Percentiles rank a stretch among this genome's conserved stretches.
These are phyloP conservation scores for Synodontis membranacea DNA, from an alignment of 2,113 vertebrate species.

Conservation along the genomic window DNA sequence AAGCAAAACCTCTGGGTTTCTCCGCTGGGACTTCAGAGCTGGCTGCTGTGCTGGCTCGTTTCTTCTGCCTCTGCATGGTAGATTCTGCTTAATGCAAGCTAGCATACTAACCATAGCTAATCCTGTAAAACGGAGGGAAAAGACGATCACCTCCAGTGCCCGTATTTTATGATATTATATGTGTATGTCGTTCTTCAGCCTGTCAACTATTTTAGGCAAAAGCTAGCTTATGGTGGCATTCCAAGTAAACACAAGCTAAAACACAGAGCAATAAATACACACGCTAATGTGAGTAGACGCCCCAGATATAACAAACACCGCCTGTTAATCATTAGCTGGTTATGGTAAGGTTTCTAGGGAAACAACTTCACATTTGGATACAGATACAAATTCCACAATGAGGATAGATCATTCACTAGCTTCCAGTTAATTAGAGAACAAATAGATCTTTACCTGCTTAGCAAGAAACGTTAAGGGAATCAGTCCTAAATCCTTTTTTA, in stretches of 20 bases:
- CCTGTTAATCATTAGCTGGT: background rate
- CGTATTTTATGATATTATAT: background rate
- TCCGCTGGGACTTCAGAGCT: background rate
- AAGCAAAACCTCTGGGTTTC: background rate
- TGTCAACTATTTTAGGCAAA: background rate
- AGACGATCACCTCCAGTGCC: background rate
- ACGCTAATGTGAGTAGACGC: background rate
- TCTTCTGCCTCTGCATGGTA: background rate
- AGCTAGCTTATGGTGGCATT: background rate
- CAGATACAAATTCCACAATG: background rate
- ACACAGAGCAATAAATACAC: background rate
- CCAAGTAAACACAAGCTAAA: background rate
- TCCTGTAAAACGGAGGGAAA: background rate
- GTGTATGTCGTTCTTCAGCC: background rate
- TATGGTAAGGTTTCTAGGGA: background rate
- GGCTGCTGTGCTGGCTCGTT: background rate
- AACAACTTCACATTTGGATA: background rate
- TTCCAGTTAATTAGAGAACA: background rate
- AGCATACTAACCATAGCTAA: background rate
- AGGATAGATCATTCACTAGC: constrained; percentile 2
- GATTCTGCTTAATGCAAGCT: background rate
- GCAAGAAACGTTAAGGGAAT: background rate
- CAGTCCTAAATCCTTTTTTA: background rate
- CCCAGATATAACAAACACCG: background rate
- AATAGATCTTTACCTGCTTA: background rate